These are phyloP conservation scores for Athalia circularis DNA, from an alignment of 2,888 invertebrate genomes.

Conservation along the genomic window DNA sequence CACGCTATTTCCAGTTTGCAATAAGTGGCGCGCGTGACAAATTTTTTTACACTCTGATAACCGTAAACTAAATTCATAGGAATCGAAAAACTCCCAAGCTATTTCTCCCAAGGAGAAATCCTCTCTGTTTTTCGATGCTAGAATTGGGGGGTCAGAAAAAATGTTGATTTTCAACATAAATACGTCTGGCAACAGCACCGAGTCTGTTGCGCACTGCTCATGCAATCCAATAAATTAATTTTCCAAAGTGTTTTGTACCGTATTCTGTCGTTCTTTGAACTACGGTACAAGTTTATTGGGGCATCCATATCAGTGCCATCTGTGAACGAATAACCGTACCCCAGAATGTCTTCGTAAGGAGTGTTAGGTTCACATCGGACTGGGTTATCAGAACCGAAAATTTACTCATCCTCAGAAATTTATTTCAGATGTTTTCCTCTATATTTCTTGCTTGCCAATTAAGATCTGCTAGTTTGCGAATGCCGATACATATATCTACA, in stretches of 20 bases:
- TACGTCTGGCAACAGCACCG: constrained; percentile 22
- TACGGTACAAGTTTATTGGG: constrained; percentile 24
- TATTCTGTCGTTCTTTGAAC: constrained; percentile 6
- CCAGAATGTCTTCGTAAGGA: neutral
- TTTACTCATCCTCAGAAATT: too few relatives aligned
- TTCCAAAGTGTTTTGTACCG: constrained; percentile 33
- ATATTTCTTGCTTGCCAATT: too few relatives aligned
- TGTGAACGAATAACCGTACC: neutral
- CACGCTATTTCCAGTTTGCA: neutral
- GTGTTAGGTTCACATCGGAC: neutral
- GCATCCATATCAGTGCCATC: constrained; percentile 20
- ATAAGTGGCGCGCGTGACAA: neutral
- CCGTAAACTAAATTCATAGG: neutral
- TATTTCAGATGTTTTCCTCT: too few relatives aligned
- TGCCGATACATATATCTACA: too few relatives aligned
- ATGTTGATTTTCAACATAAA: constrained; percentile 43
- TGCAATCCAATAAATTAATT: constrained; percentile 44
- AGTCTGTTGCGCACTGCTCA: constrained; percentile 15
- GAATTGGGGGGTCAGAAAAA: neutral
- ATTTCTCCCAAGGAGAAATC: neutral
- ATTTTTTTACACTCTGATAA: neutral
- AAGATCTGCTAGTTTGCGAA: too few relatives aligned
- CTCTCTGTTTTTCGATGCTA: neutral
- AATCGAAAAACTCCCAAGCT: neutral
- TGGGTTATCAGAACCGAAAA: neutral